Base-by-base conservation (phyloP, 2,113 vertebrate genomes). In the Nibea albiflora region DNA sequence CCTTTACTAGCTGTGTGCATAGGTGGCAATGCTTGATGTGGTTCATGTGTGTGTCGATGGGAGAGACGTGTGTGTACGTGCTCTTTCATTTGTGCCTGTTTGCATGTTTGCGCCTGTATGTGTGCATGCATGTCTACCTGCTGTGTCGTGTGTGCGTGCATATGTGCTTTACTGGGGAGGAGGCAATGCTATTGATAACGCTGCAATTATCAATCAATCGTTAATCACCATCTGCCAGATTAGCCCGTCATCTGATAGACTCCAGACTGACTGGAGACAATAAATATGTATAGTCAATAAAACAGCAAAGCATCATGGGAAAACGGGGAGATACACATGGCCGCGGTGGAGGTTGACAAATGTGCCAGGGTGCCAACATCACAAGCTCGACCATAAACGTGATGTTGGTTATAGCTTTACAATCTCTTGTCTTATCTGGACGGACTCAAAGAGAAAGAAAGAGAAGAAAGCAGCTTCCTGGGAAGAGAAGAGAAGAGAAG, bases 191-290 rank as follows among this genome's bases (percentile, higher is more conserved):
- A 77, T 70, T 75, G 90, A 92, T 93, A 92, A 90, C 77, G 69
- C 88, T 73, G 81, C 77, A 24, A 76, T 77, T 88, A 92, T 95
- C 92, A 94, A 93, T 95, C 91, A 93, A 95, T 95, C 85, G 92
- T 95, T 95, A 94, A 95, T 95, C 89, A 84, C 65, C 53, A 91
- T 90, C 75, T 50, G 88, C 76, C 87, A 90, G 94, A 95, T 96
- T 94, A 94, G 88, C 49, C 64, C 78, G 90, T 90, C 88, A 90
- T 78, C 86, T 62, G 60, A 94, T 95, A 93, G 94, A 95, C 94
- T 95, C 92, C 94, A 95, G 95, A 95, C 94, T 93, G 94, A 90
- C 93, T 93, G 94, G 94, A 95, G 95, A 95, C 94, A 94, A 94
- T 96, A 95, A 95, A 95, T 95, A 94, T 91, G 93, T 92, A 95